phyloP scores from a whole-genome alignment of 2,888 invertebrate genomes.

The Cyaniris semiargus region DNA sequence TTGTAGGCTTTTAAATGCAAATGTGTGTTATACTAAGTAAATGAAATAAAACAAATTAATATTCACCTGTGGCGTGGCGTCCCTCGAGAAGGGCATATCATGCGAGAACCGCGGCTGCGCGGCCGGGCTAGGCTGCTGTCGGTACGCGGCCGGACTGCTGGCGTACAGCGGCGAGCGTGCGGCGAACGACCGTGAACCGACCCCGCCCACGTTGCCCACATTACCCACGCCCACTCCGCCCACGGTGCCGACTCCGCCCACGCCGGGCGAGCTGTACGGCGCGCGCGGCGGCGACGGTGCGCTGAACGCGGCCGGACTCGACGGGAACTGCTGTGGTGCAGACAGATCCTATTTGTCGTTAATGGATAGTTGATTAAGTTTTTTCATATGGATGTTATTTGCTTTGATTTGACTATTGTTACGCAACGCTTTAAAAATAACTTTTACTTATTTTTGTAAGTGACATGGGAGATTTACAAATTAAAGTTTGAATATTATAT shows the following conservation, averaged over 20 bases:
- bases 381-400: background rate
- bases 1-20: too few relatives aligned
- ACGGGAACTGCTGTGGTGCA: constrained; percentile 53
- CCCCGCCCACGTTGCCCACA: constrained; percentile 38
- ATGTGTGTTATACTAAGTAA: too few relatives aligned
- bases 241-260: constrained; percentile 40
- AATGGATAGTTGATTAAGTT: background rate
- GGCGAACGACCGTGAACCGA: constrained; percentile 50
- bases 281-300: constrained; percentile 45
- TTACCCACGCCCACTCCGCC: constrained; percentile 42
- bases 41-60: background rate
- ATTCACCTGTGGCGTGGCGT: constrained; percentile 47
- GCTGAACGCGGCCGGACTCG: constrained; percentile 55
- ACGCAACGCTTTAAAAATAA: too few relatives aligned
- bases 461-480: too few relatives aligned
- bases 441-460: too few relatives aligned
- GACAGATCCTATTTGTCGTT: constrained; percentile 25
- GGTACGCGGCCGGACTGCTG: constrained; percentile 47
- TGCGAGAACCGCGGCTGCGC: constrained; percentile 45
- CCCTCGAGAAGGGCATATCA: constrained; percentile 44
- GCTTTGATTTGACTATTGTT: background rate
- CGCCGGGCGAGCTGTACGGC: constrained; percentile 45
- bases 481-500: too few relatives aligned
- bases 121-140: constrained; percentile 54
- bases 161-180: constrained; percentile 57